phyloP scores from a whole-genome alignment of 2,113 vertebrate species.

The Hydropotes inermis region DNA sequence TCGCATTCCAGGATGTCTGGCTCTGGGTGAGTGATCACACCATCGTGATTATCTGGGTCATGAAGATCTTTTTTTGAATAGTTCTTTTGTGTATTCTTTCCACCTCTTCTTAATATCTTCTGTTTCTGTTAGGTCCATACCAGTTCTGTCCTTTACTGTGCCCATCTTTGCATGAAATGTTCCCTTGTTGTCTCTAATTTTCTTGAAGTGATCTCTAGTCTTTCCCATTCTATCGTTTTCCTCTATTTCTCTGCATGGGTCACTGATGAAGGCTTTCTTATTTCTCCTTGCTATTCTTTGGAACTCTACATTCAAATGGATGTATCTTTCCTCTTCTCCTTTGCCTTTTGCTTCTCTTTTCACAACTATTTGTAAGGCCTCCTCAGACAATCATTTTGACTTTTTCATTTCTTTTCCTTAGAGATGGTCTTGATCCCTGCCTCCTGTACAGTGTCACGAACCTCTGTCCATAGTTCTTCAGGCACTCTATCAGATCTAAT shows the following conservation, averaged over 20 bases:
- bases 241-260: neutral
- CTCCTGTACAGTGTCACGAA: neutral
- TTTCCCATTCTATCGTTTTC: neutral
- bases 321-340: neutral
- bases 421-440: neutral
- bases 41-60: neutral
- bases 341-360: neutral
- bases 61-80: neutral
- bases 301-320: neutral
- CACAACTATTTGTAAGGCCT: neutral
- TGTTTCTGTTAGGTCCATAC: neutral
- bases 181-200: neutral
- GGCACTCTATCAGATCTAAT: neutral
- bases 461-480: rapidly evolving
- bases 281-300: neutral
- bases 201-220: neutral
- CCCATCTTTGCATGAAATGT: neutral
- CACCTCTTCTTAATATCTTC: neutral
- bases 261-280: neutral
- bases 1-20: neutral
- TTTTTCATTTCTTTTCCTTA: neutral
- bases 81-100: neutral
- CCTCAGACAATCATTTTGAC: neutral
- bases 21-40: neutral
- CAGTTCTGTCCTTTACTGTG: neutral